Evolutionary conservation across 2,797 vertebrate genomes (phyloP).

Genomic region (Epinephelus malabaricus): DNA sequence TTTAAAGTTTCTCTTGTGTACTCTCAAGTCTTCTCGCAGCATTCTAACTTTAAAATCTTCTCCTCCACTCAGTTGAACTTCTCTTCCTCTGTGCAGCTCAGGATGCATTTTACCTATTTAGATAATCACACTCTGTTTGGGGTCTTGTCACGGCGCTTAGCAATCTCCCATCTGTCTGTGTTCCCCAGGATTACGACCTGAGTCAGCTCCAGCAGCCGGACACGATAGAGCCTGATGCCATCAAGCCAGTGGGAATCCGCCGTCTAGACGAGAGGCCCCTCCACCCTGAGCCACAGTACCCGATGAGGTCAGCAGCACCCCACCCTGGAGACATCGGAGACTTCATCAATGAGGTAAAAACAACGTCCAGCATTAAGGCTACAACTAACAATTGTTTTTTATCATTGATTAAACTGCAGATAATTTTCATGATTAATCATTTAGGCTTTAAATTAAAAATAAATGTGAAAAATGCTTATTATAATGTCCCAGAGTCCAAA

Average conservation of each 20-base stretch:
- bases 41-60: constrained; percentile 62
- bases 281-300: constrained; percentile 97
- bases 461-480: no score
- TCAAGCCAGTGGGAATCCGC: constrained; percentile 96
- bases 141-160: constrained; percentile 43
- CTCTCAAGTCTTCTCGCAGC: constrained; percentile 44
- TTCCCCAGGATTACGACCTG: constrained; percentile 94
- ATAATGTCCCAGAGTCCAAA: no score
- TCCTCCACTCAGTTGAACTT: constrained; percentile 55
- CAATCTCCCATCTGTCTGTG: constrained; percentile 67
- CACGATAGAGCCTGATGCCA: constrained; percentile 93
- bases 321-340: constrained; percentile 99
- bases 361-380: neutral
- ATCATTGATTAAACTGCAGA: no score
- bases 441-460: no score
- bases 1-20: constrained; percentile 73
- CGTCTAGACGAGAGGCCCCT: constrained; percentile 96
- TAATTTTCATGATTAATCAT: no score
- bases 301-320: constrained; percentile 95
- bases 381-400: no score
- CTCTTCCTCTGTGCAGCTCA: constrained; percentile 22
- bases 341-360: constrained; percentile 97
- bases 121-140: constrained; percentile 48
- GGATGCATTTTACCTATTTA: constrained; percentile 52
- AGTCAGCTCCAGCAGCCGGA: constrained; percentile 99